These are phyloP conservation scores for Nasua narica DNA, from an alignment of 2,797 vertebrate genomes.

Conservation along the genomic window DNA sequence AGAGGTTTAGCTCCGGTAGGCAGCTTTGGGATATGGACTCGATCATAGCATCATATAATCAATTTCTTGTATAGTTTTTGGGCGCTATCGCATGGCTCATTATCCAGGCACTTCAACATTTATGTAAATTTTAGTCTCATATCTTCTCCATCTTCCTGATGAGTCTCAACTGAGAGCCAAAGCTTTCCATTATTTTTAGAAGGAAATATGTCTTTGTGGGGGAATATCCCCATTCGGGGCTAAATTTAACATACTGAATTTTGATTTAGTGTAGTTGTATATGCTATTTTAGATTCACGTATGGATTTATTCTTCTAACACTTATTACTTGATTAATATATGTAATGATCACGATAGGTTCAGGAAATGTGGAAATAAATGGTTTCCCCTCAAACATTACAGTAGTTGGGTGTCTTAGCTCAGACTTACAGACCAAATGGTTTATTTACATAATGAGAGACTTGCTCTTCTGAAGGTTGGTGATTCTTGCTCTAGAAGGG, in stretches of 20 bases:
- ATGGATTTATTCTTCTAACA: not conserved
- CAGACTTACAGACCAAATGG: rapidly evolving
- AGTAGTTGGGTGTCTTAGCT: not conserved
- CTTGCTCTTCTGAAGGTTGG: not conserved
- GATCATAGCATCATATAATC: rapidly evolving
- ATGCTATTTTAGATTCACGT: not conserved
- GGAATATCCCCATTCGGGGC: not conserved
- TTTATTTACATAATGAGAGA: rapidly evolving
- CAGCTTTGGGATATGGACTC: rapidly evolving
- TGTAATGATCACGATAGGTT: rapidly evolving
- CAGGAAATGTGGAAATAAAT: rapidly evolving
- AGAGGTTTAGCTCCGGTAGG: rapidly evolving
- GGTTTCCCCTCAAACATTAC: rapidly evolving
- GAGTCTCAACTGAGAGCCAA: not conserved
- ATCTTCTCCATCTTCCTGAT: not conserved
- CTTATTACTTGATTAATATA: no score
- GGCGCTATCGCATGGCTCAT: rapidly evolving
- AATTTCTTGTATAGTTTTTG: rapidly evolving
- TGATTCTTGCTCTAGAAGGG: not conserved
- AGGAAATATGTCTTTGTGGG: not conserved
- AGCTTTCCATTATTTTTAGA: not conserved
- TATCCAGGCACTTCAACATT: not conserved
- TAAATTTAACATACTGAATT: no score
- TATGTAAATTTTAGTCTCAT: not conserved
- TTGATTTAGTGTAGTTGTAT: not conserved